These are phyloP conservation scores for Protonibea diacanthus DNA, from an alignment of 2,797 vertebrate genomes.

Conservation along the genomic window DNA sequence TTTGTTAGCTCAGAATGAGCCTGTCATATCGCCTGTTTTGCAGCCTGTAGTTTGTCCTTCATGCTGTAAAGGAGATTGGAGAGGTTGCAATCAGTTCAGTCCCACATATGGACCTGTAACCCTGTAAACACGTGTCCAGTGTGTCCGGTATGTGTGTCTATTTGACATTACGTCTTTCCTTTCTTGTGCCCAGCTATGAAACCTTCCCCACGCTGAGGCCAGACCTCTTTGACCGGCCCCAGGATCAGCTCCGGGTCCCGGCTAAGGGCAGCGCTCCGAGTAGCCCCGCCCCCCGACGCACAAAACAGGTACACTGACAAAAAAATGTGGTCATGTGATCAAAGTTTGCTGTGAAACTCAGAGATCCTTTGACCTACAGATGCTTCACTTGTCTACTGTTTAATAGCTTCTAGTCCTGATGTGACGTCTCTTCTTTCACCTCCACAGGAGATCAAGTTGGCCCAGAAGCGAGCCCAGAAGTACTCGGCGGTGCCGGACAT, in stretches of 20 bases:
- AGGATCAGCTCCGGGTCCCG: slow-evolving; percentile 88
- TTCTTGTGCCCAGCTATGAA: slow-evolving; percentile 86
- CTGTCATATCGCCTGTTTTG: too few relatives aligned
- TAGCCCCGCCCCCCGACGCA: slow-evolving; percentile 93
- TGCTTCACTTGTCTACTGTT: too few relatives aligned
- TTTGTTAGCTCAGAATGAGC: too few relatives aligned
- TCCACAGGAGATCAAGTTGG: slow-evolving; percentile 93
- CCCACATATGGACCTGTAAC: too few relatives aligned
- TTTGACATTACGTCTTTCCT: too few relatives aligned
- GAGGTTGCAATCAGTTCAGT: too few relatives aligned
- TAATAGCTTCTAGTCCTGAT: neutral
- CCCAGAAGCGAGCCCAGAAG: slow-evolving; percentile 93
- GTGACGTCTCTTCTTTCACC: neutral
- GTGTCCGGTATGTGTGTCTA: too few relatives aligned
- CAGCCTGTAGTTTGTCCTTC: too few relatives aligned
- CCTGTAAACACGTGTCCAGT: too few relatives aligned
- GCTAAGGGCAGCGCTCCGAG: slow-evolving; percentile 91
- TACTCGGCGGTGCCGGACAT: slow-evolving; percentile 90
- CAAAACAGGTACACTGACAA: slow-evolving; percentile 88
- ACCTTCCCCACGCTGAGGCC: slow-evolving; percentile 88
- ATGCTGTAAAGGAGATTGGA: too few relatives aligned
- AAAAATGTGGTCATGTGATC: too few relatives aligned
- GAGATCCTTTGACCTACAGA: too few relatives aligned
- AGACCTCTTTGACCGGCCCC: slow-evolving; percentile 90
- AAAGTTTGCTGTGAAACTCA: neutral